These are phyloP conservation scores for Crotalus viridis DNA, from an alignment of 2,113 vertebrate genomes.

Conservation along the genomic window DNA sequence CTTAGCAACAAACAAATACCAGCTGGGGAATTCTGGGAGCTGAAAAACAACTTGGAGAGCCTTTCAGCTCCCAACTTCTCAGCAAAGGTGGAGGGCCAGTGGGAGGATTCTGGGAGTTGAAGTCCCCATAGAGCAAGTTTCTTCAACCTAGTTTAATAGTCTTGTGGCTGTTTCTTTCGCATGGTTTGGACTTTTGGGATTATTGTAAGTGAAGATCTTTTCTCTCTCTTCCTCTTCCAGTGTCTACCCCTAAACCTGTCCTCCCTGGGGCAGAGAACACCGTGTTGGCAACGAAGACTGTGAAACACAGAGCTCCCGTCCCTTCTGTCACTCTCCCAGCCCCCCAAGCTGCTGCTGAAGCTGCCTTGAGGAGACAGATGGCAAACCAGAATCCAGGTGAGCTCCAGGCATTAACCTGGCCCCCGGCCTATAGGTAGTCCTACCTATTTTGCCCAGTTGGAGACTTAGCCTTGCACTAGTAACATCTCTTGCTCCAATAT, in stretches of 20 bases:
- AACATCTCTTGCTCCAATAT: accelerated
- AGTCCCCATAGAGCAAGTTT: not conserved
- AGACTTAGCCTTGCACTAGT: not conserved
- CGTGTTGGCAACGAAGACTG: slow-evolving; percentile 89
- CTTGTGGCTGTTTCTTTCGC: not conserved
- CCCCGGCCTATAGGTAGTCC: too few relatives aligned
- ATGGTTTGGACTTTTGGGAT: not conserved
- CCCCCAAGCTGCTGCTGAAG: slow-evolving; percentile 86
- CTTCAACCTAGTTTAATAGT: not conserved
- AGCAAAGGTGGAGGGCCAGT: not conserved
- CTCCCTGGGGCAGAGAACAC: slow-evolving; percentile 89
- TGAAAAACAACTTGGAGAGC: not conserved
- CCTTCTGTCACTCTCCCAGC: slow-evolving; percentile 79
- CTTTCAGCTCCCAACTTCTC: not conserved
- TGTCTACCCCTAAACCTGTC: slow-evolving; percentile 65
- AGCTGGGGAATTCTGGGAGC: not conserved
- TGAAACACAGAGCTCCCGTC: slow-evolving; percentile 87
- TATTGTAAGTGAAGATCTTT: not conserved
- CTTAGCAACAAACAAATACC: not conserved
- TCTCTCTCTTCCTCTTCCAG: slow-evolving; percentile 40
- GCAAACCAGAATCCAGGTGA: slow-evolving; percentile 86
- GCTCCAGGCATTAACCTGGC: not conserved
- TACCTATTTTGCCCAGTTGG: too few relatives aligned
- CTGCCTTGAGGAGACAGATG: slow-evolving; percentile 88
- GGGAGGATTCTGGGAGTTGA: not conserved